Evolutionary conservation across 2,888 invertebrate species (phyloP), one percentile per base, ranked within the genome.

Genomic region (Drosophila demipolita): DNA sequence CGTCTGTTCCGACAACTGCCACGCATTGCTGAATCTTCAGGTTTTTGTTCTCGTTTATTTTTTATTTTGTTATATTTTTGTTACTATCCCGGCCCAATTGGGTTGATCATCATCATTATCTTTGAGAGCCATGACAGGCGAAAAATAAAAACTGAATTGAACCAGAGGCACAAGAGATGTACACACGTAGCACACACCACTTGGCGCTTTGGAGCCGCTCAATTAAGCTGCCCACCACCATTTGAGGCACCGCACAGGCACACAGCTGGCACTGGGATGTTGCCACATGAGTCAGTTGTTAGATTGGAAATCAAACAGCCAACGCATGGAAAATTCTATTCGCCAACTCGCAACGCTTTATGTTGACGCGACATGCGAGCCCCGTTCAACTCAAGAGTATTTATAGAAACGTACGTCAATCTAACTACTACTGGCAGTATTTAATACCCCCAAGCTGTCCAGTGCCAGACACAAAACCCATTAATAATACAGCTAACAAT

Each of bases 141-240:
- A 63, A 80, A 72, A 67, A 29, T 4, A 0, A 40, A 45, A 38
- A 38, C 8, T 49, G 26, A 54, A 68, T 38, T 38, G n/a, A 55
- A 38, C 36, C n/a, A 26, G 54, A n/a, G 20, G 53, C 33, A 17
- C 54, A 62, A 65, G 64, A 54, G 70, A 64, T 75, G 72, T 72
- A 67, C 75, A 38, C 20, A 33, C 49, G 57, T 50, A 66, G 68
- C 80, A 77, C 82, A 80, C 29, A 29, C 29, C 29, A 29, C 84
- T 87, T 82, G 80, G 73, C 65, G 62, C 59, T 84, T 66, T 66
- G 79, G 69, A 84, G 85, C 78, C 68, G 71, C 82, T 89, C 85
- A 89, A 89, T 85, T 85, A 88, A 87, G 82, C 85, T 88, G 80
- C 85, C 89, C 85, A 88, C 85, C 78, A 67, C 32, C 82, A 67